Conservation (phyloP, 2,888 invertebrate species). For the Noctuana brunneofusca region DNA sequence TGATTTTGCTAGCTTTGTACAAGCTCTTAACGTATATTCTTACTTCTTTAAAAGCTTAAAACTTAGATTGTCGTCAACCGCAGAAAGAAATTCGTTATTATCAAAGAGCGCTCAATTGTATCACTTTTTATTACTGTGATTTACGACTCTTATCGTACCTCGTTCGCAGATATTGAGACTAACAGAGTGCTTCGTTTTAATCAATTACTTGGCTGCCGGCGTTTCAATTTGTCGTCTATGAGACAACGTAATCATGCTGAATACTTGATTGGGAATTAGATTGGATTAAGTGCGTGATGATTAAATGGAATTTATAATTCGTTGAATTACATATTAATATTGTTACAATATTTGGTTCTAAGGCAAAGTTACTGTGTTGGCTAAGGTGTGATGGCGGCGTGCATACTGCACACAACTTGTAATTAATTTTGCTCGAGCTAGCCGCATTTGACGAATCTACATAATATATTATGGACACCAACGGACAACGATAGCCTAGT, state of each 20-base stretch:
- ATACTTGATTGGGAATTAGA: constrained; percentile 27
- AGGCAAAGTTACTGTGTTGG: neutral
- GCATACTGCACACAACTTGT: neutral
- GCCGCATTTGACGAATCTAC: neutral
- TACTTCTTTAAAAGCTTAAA: constrained; percentile 2
- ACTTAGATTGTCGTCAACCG: neutral
- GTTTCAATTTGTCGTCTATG: constrained; percentile 59
- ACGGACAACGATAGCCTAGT: too few species aligned
- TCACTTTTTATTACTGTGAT: constrained; percentile 68
- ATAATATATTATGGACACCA: too few species aligned
- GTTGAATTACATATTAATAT: constrained; percentile 23
- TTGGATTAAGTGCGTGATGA: constrained; percentile 28
- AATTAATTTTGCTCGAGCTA: constrained; percentile 23
- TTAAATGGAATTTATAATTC: constrained; percentile 36
- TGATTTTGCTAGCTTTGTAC: too few species aligned
- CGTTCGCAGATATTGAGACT: constrained; percentile 56
- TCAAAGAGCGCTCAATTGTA: constrained; percentile 44
- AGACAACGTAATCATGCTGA: constrained; percentile 30
- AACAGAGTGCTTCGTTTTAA: constrained; percentile 63
- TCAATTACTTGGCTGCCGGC: constrained; percentile 65
- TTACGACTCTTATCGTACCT: constrained; percentile 67
- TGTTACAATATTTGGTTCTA: constrained; percentile 1
- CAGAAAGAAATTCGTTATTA: constrained; percentile 41
- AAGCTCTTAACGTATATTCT: neutral
- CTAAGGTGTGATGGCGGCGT: neutral